Evolutionary conservation across 2,113 vertebrate genomes (phyloP), one percentile per base, ranked within the genome.

Genomic region (Tringa solitaria): DNA sequence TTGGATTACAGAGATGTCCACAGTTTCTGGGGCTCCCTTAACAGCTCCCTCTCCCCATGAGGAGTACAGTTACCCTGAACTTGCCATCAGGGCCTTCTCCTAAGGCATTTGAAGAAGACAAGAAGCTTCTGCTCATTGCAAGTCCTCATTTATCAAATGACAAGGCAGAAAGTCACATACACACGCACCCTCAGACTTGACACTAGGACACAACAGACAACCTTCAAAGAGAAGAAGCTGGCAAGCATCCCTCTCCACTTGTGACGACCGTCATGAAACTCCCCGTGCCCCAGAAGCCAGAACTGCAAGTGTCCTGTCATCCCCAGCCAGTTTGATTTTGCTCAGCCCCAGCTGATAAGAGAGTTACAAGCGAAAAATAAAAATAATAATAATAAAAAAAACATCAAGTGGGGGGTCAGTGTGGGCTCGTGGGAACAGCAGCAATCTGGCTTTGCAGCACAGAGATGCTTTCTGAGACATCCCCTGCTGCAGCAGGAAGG

Each of bases 401-500:
- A 53, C 85, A 90, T 53, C 33, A 27, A 95, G 60, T 0, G 20
- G 51, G 21, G 64, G 94, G 90, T 96, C 92, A 90, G 83, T 4
- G 1, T 6, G 60, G 85, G 90, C 93, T 91, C 96, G 74, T 97
- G 97, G 96, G 96, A 97, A 97, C 91, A 5, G 84, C 86, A 1
- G 53, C 1, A 22, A n/a, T 43, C 17, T 46, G 78, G 89, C 70
- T 63, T 5, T 68, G 67, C 33, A 15, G 51, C 2, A 1, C 72
- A 22, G 72, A 20, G 54, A 74, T 23, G 21, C 41, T 46, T 56
- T 51, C 81, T 21, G 14, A 80, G 48, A 30, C 76, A 8, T 28
- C n/a, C 41, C 48, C 67, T 74, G 30, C 79, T 81, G 56, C 63
- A 1, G 21, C 1, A 3, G 37, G 35, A 13, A 60, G 41, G 67